phyloP scores from a whole-genome alignment of 2,113 vertebrate genomes.

The Ciconia boyciana region DNA sequence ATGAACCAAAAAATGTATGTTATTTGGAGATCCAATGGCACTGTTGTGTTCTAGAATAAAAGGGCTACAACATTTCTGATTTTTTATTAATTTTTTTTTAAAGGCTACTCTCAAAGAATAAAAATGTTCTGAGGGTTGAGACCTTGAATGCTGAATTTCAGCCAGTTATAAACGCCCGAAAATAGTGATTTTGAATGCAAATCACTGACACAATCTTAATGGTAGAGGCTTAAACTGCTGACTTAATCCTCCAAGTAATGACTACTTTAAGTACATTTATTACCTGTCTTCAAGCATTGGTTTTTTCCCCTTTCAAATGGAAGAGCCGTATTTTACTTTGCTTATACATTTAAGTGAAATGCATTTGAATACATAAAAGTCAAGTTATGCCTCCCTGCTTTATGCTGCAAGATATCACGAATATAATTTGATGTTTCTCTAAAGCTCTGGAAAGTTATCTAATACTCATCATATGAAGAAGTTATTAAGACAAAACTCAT shows the following conservation, averaged over 20 bases:
- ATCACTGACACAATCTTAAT: not conserved
- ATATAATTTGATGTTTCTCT: not conserved
- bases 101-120: not conserved
- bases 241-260: not conserved
- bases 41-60: not conserved
- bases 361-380: not conserved
- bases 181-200: not conserved
- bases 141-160: not conserved
- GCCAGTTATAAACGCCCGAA: not conserved
- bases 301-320: not conserved
- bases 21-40: not conserved
- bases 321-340: not conserved
- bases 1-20: accelerated
- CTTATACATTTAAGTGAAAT: not conserved
- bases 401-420: not conserved
- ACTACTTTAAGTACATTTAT: not conserved
- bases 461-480: slow-evolving; percentile 47
- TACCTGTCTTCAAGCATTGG: not conserved
- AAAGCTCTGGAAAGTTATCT: slow-evolving; percentile 31
- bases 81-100: not conserved
- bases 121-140: not conserved
- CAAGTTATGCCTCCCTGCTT: not conserved
- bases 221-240: not conserved
- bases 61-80: not conserved
- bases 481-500: slow-evolving; percentile 54